These are phyloP conservation scores for Onychomys arenicola DNA, from an alignment of 2,797 vertebrate species.

Conservation along the genomic window DNA sequence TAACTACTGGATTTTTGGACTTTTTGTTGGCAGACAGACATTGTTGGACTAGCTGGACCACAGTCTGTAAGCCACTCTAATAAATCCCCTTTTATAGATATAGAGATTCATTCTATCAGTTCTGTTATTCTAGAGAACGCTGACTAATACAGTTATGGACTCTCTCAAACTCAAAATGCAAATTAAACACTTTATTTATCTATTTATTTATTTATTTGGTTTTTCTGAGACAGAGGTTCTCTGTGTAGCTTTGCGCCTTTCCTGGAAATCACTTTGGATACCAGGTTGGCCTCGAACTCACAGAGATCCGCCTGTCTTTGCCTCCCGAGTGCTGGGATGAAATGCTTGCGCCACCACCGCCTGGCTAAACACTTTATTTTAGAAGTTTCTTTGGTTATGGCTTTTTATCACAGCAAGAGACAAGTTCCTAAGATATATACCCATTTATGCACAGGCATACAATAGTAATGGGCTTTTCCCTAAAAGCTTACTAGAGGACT, in stretches of 20 bases:
- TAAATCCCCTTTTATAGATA: neutral
- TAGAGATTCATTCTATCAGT: neutral
- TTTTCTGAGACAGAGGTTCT: no score
- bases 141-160: neutral
- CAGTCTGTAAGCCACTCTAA: neutral
- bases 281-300: no score
- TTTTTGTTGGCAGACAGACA: neutral
- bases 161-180: neutral
- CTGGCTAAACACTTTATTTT: neutral
- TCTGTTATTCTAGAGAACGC: neutral
- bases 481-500: neutral
- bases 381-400: neutral
- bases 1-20: neutral
- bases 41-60: neutral
- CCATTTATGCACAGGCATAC: neutral
- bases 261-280: no score
- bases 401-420: neutral
- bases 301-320: no score
- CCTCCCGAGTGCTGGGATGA: no score
- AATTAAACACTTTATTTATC: neutral
- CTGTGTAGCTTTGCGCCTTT: no score
- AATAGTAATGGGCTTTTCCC: neutral
- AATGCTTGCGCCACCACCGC: no score
- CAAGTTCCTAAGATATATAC: neutral
- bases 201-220: no score